Evolutionary conservation across 2,113 vertebrate genomes (phyloP), one percentile per base, ranked within the genome.

Genomic region (Trinectes maculatus): DNA sequence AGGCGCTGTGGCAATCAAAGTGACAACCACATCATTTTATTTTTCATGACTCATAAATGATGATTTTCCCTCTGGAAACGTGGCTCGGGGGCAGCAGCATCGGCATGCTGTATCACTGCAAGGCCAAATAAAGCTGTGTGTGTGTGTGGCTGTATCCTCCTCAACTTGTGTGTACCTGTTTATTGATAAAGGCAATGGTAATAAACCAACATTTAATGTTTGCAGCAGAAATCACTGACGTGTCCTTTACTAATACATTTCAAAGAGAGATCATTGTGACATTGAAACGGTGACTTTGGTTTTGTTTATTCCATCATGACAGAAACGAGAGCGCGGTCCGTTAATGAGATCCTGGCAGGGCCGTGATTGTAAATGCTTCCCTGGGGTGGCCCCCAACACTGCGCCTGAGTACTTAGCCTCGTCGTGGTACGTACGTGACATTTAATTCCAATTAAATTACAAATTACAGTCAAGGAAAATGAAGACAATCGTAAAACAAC

Each of bases 371-470:
- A 40, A 68, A 71, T 5, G 21, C 31, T 36, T 49, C 67, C 59
- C 22, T 33, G n/a, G 16, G 37, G 49, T 21, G 29, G 4, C 54
- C 80, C 62, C 24, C 40, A 52, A 60, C 52, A 47, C 73, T 64
- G 62, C 49, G 29, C 55, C 48, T n/a, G 8, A 46, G 52, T 71
- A 65, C 62, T 72, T 53, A 53, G 57, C 71, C 74, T 79, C 46
- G 59, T 51, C 13, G 40, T 75, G 74, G 43, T 78, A 34, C 40
- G 13, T 62, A 39, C 57, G 48, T 74, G 73, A 78, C 73, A 73
- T 87, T 74, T 74, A 34, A 71, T 62, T 77, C 47, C 71, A 76
- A 69, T 75, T 57, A 49, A n/a, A n/a, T n/a, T 56, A 46, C 58
- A 49, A 46, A 80, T 88, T 86, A 58, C 51, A 37, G 11, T 60